Percentiles rank a stretch among this genome's conserved stretches.
phyloP scores from a whole-genome alignment of 1,140 invertebrate species.

The Cydia strobilella region DNA sequence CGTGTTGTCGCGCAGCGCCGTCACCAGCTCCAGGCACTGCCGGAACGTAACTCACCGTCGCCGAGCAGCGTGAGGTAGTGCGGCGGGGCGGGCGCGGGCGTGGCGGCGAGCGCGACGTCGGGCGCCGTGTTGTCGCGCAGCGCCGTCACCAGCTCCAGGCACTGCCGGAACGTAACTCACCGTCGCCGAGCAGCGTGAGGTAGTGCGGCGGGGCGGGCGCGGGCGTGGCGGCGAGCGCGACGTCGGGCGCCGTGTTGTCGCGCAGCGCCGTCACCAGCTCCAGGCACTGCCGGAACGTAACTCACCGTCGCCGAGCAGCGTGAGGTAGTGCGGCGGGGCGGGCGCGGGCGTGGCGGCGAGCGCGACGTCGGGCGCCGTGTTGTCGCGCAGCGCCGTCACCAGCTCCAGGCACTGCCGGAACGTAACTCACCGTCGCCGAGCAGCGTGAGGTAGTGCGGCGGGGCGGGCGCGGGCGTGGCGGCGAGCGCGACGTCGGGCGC shows the following conservation, averaged over 20 bases:
- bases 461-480: constrained; percentile 51
- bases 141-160: constrained; percentile 83
- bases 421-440: constrained; percentile 79
- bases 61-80: constrained; percentile 76
- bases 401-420: constrained; percentile 88
- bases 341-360: constrained; percentile 55
- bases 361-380: constrained; percentile 55
- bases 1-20: constrained; percentile 70
- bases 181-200: constrained; percentile 76
- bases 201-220: constrained; percentile 67
- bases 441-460: constrained; percentile 72
- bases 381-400: constrained; percentile 79
- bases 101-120: constrained; percentile 55
- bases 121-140: constrained; percentile 65
- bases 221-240: constrained; percentile 54
- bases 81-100: constrained; percentile 51
- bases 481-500: constrained; percentile 57
- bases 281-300: constrained; percentile 87
- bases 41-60: constrained; percentile 84
- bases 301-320: constrained; percentile 78
- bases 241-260: constrained; percentile 57
- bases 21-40: constrained; percentile 85
- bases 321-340: constrained; percentile 73
- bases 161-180: constrained; percentile 85
- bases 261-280: constrained; percentile 82